A percentile compares a stretch with the other conserved stretches of the same genome.
These are phyloP conservation scores for Sesamia nonagrioides DNA, from an alignment of 1,140 invertebrate species.

Conservation along the genomic window DNA sequence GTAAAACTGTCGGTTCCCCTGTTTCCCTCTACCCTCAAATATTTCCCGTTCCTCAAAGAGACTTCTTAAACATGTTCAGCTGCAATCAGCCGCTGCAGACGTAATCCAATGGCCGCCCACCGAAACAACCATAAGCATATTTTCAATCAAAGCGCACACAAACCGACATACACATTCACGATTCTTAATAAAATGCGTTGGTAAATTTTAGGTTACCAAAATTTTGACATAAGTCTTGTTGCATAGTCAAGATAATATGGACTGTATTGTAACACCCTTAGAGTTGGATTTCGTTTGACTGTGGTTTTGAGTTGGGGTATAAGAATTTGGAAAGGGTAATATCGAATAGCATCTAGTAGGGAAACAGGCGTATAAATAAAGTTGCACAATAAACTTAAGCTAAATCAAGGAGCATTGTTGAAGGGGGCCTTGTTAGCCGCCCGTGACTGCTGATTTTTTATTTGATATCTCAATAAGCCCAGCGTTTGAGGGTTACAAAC, in stretches of 20 bases:
- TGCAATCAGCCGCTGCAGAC: conserved; percentile 69
- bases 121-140: conserved; percentile 77
- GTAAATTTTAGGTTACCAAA: conserved; percentile 61
- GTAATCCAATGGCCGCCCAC: conserved; percentile 64
- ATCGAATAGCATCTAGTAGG: conserved; percentile 71
- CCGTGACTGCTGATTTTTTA: conserved; percentile 83
- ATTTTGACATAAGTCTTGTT: background rate
- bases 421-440: conserved; percentile 77
- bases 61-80: conserved; percentile 50
- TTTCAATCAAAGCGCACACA: conserved; percentile 77
- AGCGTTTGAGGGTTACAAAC: conserved; percentile 72
- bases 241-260: conserved; percentile 1
- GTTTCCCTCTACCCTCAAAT: background rate
- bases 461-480: conserved; percentile 85
- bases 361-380: conserved; percentile 81
- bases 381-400: conserved; percentile 79
- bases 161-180: conserved; percentile 72
- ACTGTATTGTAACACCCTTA: conserved; percentile 5
- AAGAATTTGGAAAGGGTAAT: conserved; percentile 53
- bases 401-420: conserved; percentile 84
- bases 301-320: conserved; percentile 53
- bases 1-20: background rate
- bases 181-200: conserved; percentile 83
- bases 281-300: conserved; percentile 51
- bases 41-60: conserved; percentile 23